phyloP scores from a whole-genome alignment of 1,140 invertebrate species.

The Cotesia glomerata region DNA sequence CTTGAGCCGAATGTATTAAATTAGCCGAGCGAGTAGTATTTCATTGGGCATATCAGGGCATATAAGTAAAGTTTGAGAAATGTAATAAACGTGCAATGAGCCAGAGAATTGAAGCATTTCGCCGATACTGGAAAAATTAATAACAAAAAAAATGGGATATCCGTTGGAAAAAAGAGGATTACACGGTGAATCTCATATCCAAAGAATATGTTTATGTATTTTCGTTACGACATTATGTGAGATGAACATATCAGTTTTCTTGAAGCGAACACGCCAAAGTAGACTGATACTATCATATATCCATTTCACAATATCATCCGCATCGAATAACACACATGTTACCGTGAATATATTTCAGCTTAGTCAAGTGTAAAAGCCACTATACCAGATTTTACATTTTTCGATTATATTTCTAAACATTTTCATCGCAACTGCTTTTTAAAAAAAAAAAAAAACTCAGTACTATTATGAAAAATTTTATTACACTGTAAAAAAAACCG shows the following conservation, averaged over 20 bases:
- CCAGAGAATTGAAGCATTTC: not conserved
- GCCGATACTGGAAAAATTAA: not conserved
- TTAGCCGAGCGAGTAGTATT: no score
- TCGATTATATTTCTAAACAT: no score
- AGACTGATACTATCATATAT: slow-evolving; percentile 9
- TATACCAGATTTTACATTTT: no score
- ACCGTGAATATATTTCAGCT: slow-evolving; percentile 41
- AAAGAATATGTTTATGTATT: slow-evolving; percentile 1
- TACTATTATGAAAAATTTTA: no score
- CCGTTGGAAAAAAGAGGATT: not conserved
- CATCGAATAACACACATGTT: slow-evolving; percentile 45
- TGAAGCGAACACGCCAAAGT: not conserved
- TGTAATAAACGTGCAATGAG: slow-evolving; percentile 5
- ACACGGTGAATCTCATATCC: not conserved
- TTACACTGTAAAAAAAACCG: no score
- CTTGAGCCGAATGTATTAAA: not conserved
- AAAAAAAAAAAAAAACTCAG: no score
- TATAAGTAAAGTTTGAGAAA: not conserved
- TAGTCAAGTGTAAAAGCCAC: slow-evolving; percentile 28
- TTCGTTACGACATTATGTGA: no score
- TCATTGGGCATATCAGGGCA: no score
- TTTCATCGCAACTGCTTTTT: no score
- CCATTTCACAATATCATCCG: slow-evolving; percentile 40
- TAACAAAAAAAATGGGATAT: no score
- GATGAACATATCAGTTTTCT: not conserved